Percentiles rank a stretch among this genome's conserved stretches.
Evolutionary conservation across 2,797 vertebrate genomes (phyloP).

Genomic region (Picus viridis): DNA sequence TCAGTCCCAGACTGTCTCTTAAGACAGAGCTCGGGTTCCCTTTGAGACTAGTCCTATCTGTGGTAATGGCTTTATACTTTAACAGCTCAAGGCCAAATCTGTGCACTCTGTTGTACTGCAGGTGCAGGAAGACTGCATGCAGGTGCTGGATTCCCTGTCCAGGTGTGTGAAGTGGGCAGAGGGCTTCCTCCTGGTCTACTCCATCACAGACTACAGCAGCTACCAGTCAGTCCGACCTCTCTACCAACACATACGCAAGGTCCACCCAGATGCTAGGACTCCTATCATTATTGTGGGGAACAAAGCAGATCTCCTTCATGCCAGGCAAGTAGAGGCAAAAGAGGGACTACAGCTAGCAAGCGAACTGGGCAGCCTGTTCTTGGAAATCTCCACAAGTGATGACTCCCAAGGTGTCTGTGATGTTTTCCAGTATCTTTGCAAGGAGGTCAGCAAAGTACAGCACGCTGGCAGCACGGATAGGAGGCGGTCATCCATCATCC

Average conservation of each 20-base stretch:
- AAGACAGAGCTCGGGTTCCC: neutral
- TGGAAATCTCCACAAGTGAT: constrained; percentile 84
- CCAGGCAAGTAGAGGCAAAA: constrained; percentile 78
- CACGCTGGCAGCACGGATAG: constrained; percentile 49
- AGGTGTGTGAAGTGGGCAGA: constrained; percentile 82
- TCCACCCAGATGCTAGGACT: constrained; percentile 75
- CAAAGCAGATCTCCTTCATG: constrained; percentile 82
- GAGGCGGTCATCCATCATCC: constrained; percentile 76
- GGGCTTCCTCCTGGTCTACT: constrained; percentile 84
- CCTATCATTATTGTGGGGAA: constrained; percentile 83
- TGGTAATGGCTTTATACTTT: neutral
- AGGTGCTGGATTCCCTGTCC: constrained; percentile 73
- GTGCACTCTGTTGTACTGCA: constrained; percentile 14
- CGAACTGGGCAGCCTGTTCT: constrained; percentile 81
- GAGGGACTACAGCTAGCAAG: constrained; percentile 81
- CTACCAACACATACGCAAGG: constrained; percentile 80
- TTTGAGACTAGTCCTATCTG: neutral
- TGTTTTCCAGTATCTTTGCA: constrained; percentile 84
- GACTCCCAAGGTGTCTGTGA: constrained; percentile 81
- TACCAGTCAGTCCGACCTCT: constrained; percentile 79
- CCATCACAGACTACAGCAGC: constrained; percentile 82
- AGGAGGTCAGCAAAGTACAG: constrained; percentile 81
- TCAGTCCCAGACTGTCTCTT: neutral
- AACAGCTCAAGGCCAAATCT: fast-evolving
- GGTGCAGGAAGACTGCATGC: constrained; percentile 72